Evolutionary conservation across 2,113 vertebrate species (phyloP).

Genomic region (Ursus arctos): DNA sequence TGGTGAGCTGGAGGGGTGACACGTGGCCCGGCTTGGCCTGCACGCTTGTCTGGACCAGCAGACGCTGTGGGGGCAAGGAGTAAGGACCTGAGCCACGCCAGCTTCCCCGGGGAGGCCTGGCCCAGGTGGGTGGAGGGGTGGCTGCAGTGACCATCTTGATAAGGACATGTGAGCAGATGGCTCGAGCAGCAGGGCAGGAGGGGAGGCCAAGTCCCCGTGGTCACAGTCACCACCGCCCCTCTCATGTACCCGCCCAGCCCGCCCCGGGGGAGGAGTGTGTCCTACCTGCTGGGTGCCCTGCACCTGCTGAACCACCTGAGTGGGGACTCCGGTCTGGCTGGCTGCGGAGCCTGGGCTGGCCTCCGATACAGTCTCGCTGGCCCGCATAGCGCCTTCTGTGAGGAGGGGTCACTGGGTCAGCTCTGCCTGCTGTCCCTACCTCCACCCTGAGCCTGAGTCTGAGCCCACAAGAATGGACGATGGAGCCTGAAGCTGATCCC

Average conservation of each 20-base stretch:
- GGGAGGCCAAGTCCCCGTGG: background rate
- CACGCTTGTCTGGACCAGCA: constrained; percentile 86
- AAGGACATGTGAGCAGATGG: constrained; percentile 47
- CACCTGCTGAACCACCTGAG: constrained; percentile 94
- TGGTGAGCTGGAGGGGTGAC: constrained; percentile 87
- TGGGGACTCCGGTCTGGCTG: constrained; percentile 92
- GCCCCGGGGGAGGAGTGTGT: background rate
- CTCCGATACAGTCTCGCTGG: constrained; percentile 93
- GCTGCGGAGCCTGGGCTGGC: constrained; percentile 91
- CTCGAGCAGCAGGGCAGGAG: background rate
- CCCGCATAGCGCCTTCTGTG: constrained; percentile 93
- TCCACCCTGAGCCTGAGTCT: background rate
- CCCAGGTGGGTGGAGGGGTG: background rate
- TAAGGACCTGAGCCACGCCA: background rate
- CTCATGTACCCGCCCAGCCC: background rate
- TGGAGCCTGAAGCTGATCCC: background rate
- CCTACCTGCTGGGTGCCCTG: constrained; percentile 93
- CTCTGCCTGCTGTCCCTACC: background rate
- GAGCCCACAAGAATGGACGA: background rate
- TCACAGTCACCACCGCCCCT: background rate
- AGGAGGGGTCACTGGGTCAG: constrained; percentile 52
- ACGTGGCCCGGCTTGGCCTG: constrained; percentile 85
- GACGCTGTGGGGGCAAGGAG: constrained; percentile 77
- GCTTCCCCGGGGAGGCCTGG: background rate
- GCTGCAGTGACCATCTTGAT: background rate